Base-by-base conservation (phyloP, 2,797 vertebrate species). In the Chaenodraco wilsoni region DNA sequence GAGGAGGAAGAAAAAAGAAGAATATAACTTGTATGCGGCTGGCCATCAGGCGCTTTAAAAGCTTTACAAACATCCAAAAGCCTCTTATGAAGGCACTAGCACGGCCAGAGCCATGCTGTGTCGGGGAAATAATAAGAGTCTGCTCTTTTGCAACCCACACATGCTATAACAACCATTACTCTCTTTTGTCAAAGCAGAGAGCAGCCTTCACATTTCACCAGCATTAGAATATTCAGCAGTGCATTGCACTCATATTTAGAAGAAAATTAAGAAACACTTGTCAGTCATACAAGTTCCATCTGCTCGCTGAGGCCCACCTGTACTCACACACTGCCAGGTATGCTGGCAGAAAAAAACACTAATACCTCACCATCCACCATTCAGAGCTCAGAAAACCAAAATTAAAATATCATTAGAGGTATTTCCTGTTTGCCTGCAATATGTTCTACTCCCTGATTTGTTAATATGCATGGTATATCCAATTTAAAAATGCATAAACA, bases 71-170 rank as follows among this genome's bases (percentile, higher is more conserved):
- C 78, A 88, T 72, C 78, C 76, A 87, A 77, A 73, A 79, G 85
- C 74, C 75, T 89, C 74, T 84, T 84, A 71, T 78, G 67, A 83
- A 80, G 84, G 78, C 52, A 9, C 59, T 51, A 69, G 73, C 66
- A 71, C 21, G 55, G 55, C 82, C 85, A 78, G 80, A 84, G 70
- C 67, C 84, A 81, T 21, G 57, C 75, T 87, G 73, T 46, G 73
- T 82, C 45, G 57, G 17, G 59, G 54, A 87, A 81, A 83, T 82
- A 89, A 89, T 69, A 81, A 82, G 74, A 85, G 75, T 79, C 78
- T 69, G 77, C 66, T 80, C 81, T 79, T 83, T 79, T 78, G 74
- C 82, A 89, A 77, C 89, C 89, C 87, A 90, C 91, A 89, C 87
- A 84, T 78, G 76, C 84, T 87, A 82, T 80, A 84, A 88, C 80